Percentiles rank a stretch among this genome's conserved stretches.
Evolutionary conservation across 2,113 vertebrate genomes (phyloP).

Genomic region (Elanoides forficatus): DNA sequence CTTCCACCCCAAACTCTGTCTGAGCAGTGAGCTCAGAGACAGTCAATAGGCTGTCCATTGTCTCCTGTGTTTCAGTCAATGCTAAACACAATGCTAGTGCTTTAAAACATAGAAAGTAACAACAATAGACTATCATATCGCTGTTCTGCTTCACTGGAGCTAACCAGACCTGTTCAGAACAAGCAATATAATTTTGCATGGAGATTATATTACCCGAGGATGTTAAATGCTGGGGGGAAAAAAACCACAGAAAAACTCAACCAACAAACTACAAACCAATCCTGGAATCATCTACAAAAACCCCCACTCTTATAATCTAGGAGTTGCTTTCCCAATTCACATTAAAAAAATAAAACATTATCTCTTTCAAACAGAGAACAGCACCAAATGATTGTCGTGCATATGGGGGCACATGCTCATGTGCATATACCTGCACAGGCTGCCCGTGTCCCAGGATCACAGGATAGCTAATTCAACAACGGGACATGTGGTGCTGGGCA

Average conservation of each 20-base stretch:
- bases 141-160: not conserved
- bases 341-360: not conserved
- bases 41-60: not conserved
- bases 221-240: not conserved
- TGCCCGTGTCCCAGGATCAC: not conserved
- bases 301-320: rapidly evolving
- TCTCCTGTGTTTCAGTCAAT: not conserved
- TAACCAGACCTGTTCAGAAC: not conserved
- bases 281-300: not conserved
- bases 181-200: not conserved
- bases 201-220: not conserved
- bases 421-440: not conserved
- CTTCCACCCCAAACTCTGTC: not conserved
- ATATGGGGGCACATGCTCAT: too few species aligned
- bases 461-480: not conserved
- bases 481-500: not conserved
- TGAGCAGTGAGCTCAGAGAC: not conserved
- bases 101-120: not conserved
- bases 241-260: not conserved
- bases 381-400: not conserved
- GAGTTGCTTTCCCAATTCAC: not conserved
- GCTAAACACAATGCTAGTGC: not conserved
- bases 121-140: not conserved
- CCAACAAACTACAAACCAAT: not conserved
- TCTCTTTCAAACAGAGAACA: not conserved